Conservation (phyloP, 1,140 invertebrate species). For the Adoxophyes honmai region DNA sequence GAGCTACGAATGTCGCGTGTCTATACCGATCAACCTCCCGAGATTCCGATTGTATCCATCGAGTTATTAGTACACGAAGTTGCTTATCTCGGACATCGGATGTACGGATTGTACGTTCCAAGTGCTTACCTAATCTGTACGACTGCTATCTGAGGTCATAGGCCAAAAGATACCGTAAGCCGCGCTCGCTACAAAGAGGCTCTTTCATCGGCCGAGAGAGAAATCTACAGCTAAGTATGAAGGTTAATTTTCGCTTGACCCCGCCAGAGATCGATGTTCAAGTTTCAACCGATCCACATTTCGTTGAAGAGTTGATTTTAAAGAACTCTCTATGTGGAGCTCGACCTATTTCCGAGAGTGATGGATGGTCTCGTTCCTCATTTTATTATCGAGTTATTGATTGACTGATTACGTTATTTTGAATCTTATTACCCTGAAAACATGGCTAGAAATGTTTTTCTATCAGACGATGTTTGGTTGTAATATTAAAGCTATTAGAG, state of each 20-base stretch:
- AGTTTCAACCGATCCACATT: constrained; percentile 23
- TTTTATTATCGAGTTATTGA: constrained; percentile 27
- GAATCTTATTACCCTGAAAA: constrained; percentile 13
- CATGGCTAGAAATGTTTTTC: constrained; percentile 8
- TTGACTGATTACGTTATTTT: constrained; percentile 26
- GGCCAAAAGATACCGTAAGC: constrained; percentile 55
- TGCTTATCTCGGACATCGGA: constrained; percentile 42
- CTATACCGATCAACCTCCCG: constrained; percentile 5
- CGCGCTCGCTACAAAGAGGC: constrained; percentile 20
- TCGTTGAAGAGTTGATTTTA: constrained; percentile 36
- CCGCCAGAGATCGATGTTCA: not conserved
- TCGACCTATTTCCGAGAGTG: constrained; percentile 44
- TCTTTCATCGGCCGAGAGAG: constrained; percentile 21
- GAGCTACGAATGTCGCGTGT: constrained; percentile 7
- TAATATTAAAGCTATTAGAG: constrained; percentile 1
- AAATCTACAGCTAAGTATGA: constrained; percentile 21
- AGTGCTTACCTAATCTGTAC: constrained; percentile 48
- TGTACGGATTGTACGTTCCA: constrained; percentile 40
- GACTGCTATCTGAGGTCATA: constrained; percentile 49
- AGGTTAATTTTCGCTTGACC: constrained; percentile 32
- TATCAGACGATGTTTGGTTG: not conserved
- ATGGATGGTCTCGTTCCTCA: constrained; percentile 39
- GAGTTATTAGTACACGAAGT: constrained; percentile 32
- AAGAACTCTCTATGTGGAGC: constrained; percentile 40
- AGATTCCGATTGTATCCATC: constrained; percentile 26